These are phyloP conservation scores for Tuta absoluta DNA, from an alignment of 2,888 invertebrate genomes.

Conservation along the genomic window DNA sequence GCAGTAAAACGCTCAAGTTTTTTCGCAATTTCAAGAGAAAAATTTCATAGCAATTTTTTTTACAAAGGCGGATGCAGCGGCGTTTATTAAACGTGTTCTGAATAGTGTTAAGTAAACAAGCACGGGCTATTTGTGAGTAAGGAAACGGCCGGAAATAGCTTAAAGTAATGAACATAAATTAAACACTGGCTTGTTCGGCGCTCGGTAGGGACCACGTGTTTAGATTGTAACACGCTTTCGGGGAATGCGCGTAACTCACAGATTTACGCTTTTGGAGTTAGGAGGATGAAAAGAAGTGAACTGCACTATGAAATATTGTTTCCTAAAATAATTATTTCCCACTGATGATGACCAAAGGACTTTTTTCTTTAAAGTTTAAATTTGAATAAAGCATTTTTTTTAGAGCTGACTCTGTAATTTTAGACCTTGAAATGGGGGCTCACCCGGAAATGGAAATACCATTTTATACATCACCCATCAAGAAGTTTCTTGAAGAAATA, in stretches of 20 bases:
- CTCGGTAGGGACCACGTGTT: slow-evolving; percentile 47
- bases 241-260: slow-evolving; percentile 12
- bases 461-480: too few species aligned
- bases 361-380: too few species aligned
- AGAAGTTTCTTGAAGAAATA: slow-evolving; percentile 6
- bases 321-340: neutral
- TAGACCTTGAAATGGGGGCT: too few species aligned
- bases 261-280: slow-evolving; percentile 1
- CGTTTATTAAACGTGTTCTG: slow-evolving; percentile 15
- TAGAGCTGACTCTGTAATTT: too few species aligned
- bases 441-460: too few species aligned
- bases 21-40: neutral
- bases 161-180: slow-evolving; percentile 56
- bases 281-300: neutral
- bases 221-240: slow-evolving; percentile 27
- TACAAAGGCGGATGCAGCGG: slow-evolving; percentile 17
- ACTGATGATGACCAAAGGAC: too few species aligned
- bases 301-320: neutral
- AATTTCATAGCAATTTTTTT: neutral
- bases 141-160: slow-evolving; percentile 59
- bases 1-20: neutral
- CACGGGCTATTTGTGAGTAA: slow-evolving; percentile 42
- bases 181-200: slow-evolving; percentile 48
- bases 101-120: slow-evolving; percentile 36
- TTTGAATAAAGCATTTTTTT: too few species aligned